Evolutionary conservation across 2,888 invertebrate genomes (phyloP), one percentile per base, ranked within the genome.

Genomic region (Drosophila subquinaria): DNA sequence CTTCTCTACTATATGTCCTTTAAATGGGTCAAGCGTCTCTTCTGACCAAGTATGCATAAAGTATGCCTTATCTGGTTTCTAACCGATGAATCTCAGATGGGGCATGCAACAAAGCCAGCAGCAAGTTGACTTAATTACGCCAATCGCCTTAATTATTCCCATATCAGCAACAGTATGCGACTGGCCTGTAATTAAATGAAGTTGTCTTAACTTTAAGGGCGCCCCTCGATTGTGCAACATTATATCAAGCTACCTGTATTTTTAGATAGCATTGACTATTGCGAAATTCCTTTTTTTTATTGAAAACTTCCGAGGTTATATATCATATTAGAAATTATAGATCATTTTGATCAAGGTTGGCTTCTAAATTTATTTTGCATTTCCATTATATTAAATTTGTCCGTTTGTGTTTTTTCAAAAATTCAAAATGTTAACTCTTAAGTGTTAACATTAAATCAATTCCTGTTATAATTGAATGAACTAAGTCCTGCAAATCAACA

Each of bases 1-100:
- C 53, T 36, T 20, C 17, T 13, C 5, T 30, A 27, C 27, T 13
- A 9, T 30, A 27, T 15, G 48, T 30, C 47, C 43, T 50, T 40
- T 43, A 79, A 76, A 79, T 86, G 86, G 88, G 82, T 83, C 82
- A 88, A 83, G 86, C 81, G 51, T 20, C 50, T 55, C 20, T 55
- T 33, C 40, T 4, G 23, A 23, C 23, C 35, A 50, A 62, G 66
- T 53, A 63, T 72, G 83, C 87, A 86, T 86, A 88, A 83, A 82
- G 70, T 86, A 77, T 86, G 78, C 73, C 83, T 82, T 77, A 83
- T 83, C 89, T 86, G 66, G 48, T 76, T 82, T 50, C 51, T 9
- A 47, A 45, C 57, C 30, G 77, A 83, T 88, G 69, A 51, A 82
- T 82, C 72, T 72, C 15, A 53, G 69, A 55, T 73, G 65, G 38